Percentiles rank a stretch among this genome's conserved stretches.
Conservation (phyloP, 2,888 invertebrate genomes). For the Orchesellides sinensis region DNA sequence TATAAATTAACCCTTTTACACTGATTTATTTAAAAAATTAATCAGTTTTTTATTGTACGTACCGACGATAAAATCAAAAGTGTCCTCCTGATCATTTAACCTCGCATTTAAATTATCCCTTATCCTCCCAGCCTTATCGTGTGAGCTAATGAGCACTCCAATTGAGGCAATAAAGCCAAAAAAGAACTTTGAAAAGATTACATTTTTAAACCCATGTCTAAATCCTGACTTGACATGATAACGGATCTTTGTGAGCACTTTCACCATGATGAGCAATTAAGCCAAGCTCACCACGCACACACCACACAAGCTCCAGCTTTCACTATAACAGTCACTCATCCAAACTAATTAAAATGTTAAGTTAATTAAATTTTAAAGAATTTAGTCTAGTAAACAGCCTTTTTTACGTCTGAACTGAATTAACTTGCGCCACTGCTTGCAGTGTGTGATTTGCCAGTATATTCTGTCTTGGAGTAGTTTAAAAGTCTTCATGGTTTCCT, state of each 20-base stretch:
- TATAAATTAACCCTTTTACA: constrained; percentile 4
- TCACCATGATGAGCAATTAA: constrained; percentile 37
- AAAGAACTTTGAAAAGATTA: constrained; percentile 70
- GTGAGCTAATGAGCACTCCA: constrained; percentile 60
- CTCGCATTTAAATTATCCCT: constrained; percentile 67
- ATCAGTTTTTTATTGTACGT: constrained; percentile 18
- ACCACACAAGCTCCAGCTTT: not conserved
- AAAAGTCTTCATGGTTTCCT: constrained; percentile 28
- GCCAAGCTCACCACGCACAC: no score
- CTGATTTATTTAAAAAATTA: not conserved
- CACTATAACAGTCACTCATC: constrained; percentile 31
- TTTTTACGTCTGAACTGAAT: not conserved
- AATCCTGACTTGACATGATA: constrained; percentile 68
- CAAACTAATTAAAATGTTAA: not conserved
- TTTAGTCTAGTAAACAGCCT: not conserved
- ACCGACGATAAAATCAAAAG: constrained; percentile 70
- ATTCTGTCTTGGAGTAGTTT: not conserved
- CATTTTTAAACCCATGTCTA: constrained; percentile 70
- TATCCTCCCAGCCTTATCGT: constrained; percentile 67
- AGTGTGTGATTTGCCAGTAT: not conserved
- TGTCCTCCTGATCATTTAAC: constrained; percentile 66
- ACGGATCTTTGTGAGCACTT: constrained; percentile 58
- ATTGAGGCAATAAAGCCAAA: constrained; percentile 68
- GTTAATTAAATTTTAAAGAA: not conserved
- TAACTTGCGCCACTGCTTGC: not conserved